Evolutionary conservation across 2,113 vertebrate species (phyloP).

Genomic region (Campylorhamphus procurvoides): DNA sequence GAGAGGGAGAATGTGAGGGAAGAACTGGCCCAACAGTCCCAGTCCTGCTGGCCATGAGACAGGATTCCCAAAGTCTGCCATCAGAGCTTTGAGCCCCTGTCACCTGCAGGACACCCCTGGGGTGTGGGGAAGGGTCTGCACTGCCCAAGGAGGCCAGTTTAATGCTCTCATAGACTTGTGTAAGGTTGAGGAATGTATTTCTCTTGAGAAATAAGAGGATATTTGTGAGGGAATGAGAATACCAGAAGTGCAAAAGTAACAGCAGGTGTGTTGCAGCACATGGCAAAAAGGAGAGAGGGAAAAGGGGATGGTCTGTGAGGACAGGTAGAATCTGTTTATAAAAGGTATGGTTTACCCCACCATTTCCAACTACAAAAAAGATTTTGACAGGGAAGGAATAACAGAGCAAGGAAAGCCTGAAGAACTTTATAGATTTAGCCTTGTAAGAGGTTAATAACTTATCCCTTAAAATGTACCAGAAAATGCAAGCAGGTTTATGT

Average conservation of each 20-base stretch:
- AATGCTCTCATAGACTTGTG: background rate
- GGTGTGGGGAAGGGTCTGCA: background rate
- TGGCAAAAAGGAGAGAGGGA: background rate
- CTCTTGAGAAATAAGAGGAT: background rate
- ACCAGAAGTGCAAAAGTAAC: background rate
- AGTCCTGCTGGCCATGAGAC: rapidly evolving
- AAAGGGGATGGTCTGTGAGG: background rate
- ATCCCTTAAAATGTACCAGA: constrained; percentile 14
- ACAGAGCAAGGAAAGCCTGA: background rate
- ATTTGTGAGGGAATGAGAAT: background rate
- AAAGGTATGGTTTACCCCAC: background rate
- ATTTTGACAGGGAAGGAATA: background rate
- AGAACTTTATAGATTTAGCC: background rate
- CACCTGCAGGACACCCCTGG: background rate
- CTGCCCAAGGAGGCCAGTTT: background rate
- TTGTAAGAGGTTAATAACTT: background rate
- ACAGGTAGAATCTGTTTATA: background rate
- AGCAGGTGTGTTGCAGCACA: background rate
- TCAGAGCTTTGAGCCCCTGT: background rate
- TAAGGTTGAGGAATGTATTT: background rate
- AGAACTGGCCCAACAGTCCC: background rate
- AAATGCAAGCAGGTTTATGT: background rate
- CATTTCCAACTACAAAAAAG: background rate
- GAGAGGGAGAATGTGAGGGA: background rate
- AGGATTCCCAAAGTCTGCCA: background rate